phyloP scores from a whole-genome alignment of 1,140 invertebrate species.

The Neuroterus valhalla region DNA sequence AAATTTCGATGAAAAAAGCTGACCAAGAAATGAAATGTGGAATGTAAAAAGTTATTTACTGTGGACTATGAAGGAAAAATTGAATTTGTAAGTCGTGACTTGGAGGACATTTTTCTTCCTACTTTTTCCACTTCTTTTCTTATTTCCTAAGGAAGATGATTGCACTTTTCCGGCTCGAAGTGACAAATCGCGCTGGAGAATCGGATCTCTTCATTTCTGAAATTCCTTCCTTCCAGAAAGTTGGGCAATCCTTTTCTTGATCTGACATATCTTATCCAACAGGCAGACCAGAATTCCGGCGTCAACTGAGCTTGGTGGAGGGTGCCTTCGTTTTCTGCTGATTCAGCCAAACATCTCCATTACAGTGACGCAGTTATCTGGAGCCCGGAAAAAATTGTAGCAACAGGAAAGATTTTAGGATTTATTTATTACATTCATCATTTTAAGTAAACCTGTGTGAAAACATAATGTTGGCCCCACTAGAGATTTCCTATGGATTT shows the following conservation, averaged over 20 bases:
- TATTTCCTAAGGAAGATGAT: neutral
- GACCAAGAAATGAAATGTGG: neutral
- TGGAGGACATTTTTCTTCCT: neutral
- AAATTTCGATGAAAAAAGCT: neutral
- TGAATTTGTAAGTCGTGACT: neutral
- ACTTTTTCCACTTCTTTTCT: neutral
- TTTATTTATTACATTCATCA: no score
- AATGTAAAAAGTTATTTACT: neutral
- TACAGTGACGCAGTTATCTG: neutral
- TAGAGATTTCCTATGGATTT: no score
- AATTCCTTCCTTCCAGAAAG: slow-evolving; percentile 14
- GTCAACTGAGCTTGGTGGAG: slow-evolving; percentile 13
- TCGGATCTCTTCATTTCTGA: slow-evolving; percentile 14
- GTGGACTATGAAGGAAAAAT: slow-evolving; percentile 19
- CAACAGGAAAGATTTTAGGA: neutral
- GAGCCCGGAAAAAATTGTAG: neutral
- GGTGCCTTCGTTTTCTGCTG: slow-evolving; percentile 24
- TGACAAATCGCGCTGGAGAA: slow-evolving; percentile 23
- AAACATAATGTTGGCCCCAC: no score
- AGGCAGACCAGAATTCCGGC: slow-evolving; percentile 22
- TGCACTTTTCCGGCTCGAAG: slow-evolving; percentile 17
- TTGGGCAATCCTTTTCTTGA: slow-evolving; percentile 21
- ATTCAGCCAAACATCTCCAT: slow-evolving; percentile 10
- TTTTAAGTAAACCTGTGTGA: no score
- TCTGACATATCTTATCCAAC: slow-evolving; percentile 18